A percentile compares a stretch with the other conserved stretches of the same genome.
phyloP scores from a whole-genome alignment of 2,113 vertebrate genomes.

The Galeopterus variegatus region DNA sequence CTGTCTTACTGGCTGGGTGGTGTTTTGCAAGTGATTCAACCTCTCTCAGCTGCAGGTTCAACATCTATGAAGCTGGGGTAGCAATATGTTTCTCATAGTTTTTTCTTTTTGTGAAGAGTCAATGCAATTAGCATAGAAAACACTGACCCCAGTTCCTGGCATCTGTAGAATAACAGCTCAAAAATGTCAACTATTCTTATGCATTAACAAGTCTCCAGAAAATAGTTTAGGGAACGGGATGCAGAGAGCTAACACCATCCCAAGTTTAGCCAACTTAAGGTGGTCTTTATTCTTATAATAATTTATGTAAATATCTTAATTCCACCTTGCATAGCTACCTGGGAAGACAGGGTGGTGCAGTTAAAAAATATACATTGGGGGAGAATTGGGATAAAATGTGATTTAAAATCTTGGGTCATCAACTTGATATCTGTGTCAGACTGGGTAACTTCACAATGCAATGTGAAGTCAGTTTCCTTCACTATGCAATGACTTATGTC shows the following conservation, averaged over 20 bases:
- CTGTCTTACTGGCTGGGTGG: not conserved
- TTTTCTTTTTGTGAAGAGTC: not conserved
- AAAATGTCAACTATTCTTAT: not conserved
- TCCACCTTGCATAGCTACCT: not conserved
- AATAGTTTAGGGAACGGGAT: too few species aligned
- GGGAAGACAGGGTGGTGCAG: accelerated
- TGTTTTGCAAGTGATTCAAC: not conserved
- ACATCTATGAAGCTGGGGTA: not conserved
- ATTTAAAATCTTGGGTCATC: not conserved
- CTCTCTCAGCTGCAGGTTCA: not conserved
- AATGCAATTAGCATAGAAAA: not conserved
- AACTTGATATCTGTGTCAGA: not conserved
- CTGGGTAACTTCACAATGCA: not conserved
- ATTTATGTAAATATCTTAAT: not conserved
- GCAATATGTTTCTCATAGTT: not conserved
- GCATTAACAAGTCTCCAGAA: not conserved
- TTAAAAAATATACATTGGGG: not conserved
- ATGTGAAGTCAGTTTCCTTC: not conserved
- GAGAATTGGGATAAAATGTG: not conserved
- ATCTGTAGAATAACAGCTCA: not conserved
- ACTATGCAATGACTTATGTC: accelerated
- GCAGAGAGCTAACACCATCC: not conserved
- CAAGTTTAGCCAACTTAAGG: not conserved
- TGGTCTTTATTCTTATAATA: not conserved
- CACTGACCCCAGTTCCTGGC: not conserved